A percentile compares a stretch with the other conserved stretches of the same genome.
Evolutionary conservation across 2,888 invertebrate species (phyloP).

Genomic region (Andrena flavipes): DNA sequence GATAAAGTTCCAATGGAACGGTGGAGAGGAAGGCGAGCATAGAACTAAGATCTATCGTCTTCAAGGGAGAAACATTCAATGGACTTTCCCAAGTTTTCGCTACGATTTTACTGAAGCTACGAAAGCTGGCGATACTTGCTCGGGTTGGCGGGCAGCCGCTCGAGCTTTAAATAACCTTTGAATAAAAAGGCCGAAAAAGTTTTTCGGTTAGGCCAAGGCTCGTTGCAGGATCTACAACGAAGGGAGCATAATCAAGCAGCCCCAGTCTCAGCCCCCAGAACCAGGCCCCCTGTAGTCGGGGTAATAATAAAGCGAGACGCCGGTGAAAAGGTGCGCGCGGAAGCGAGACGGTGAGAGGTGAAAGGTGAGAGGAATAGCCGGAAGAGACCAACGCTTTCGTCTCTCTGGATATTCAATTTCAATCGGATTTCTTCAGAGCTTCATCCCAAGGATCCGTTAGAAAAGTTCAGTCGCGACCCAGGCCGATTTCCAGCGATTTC

Average conservation of each 20-base stretch:
- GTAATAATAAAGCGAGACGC: conserved; percentile 56
- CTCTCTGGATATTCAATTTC: conserved; percentile 65
- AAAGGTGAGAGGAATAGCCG: conserved; percentile 37
- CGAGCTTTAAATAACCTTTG: conserved; percentile 55
- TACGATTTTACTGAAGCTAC: neutral
- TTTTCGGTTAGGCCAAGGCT: conserved; percentile 48
- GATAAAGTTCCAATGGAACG: neutral
- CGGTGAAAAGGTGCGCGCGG: neutral
- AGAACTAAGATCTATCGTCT: conserved; percentile 10
- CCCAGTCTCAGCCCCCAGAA: neutral
- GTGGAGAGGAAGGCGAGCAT: neutral
- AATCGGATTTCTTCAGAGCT: conserved; percentile 60
- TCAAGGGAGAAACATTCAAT: conserved; percentile 19
- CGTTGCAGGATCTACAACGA: conserved; percentile 45
- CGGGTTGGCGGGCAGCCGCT: neutral
- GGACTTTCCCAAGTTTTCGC: neutral
- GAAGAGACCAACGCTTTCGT: conserved; percentile 21
- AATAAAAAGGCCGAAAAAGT: conserved; percentile 53
- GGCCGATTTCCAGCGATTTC: conserved; percentile 52
- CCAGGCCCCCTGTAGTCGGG: conserved; percentile 16
- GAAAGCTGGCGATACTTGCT: neutral
- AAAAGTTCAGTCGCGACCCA: conserved; percentile 51
- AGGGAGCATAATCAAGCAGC: conserved; percentile 34
- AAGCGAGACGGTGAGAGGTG: neutral
- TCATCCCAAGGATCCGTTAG: conserved; percentile 49